Percentiles rank a stretch among this genome's conserved stretches.
Evolutionary conservation across 2,888 invertebrate genomes (phyloP).

Genomic region (Drosophila tripunctata): DNA sequence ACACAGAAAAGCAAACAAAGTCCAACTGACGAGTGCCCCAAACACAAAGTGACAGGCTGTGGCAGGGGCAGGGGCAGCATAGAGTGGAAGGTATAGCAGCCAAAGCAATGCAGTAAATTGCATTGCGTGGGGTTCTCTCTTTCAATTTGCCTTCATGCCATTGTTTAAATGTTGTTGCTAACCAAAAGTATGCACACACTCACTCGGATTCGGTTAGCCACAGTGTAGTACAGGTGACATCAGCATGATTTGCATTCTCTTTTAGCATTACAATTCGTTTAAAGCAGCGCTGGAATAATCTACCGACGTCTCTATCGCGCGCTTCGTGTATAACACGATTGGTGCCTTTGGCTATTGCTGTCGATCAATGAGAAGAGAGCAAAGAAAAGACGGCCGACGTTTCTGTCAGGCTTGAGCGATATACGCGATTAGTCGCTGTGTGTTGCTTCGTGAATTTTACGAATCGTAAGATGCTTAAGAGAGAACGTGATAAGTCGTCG

Average conservation of each 20-base stretch:
- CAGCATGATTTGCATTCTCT: neutral
- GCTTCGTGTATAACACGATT: no score
- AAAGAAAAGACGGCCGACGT: no score
- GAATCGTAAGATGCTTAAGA: no score
- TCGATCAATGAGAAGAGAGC: no score
- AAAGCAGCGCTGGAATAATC: neutral
- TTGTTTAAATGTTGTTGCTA: conserved; percentile 53
- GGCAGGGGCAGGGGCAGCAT: neutral
- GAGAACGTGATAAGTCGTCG: no score
- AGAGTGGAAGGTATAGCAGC: conserved; percentile 33
- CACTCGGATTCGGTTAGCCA: neutral
- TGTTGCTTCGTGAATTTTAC: no score
- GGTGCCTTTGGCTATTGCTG: no score
- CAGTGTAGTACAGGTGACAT: neutral
- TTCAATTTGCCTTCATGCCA: conserved; percentile 35
- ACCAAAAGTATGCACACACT: neutral
- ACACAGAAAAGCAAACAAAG: conserved; percentile 53
- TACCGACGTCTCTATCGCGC: no score
- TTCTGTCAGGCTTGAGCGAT: no score
- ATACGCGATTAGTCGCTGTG: no score
- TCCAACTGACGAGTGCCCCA: conserved; percentile 30
- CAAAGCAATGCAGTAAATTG: conserved; percentile 75
- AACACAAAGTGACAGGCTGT: conserved; percentile 15
- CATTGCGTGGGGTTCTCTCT: conserved; percentile 56
- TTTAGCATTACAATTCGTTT: neutral